phyloP scores from a whole-genome alignment of 2,113 vertebrate genomes.

The Polypterus bichir region DNA sequence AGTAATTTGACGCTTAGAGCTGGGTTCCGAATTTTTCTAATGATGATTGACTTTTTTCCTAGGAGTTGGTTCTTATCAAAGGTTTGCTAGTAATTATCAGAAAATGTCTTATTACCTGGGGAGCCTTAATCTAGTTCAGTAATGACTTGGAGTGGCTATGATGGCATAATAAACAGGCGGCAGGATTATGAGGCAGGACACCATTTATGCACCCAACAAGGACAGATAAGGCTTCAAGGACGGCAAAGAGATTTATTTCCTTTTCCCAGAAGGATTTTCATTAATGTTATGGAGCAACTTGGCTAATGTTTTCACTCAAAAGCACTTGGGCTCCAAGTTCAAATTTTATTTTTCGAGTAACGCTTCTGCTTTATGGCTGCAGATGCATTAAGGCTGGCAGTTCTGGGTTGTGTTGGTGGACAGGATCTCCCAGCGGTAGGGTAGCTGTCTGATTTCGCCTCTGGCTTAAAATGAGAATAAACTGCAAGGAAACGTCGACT shows the following conservation, averaged over 20 bases:
- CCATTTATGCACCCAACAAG: conserved; percentile 15
- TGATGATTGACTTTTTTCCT: conserved; percentile 35
- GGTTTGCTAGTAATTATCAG: conserved; percentile 45
- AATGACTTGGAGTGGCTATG: conserved; percentile 41
- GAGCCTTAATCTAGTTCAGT: conserved; percentile 39
- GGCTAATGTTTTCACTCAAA: conserved; percentile 8
- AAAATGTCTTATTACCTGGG: conserved; percentile 37
- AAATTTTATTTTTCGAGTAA: conserved; percentile 6
- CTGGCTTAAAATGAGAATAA: conserved; percentile 41
- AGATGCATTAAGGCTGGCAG: conserved; percentile 31
- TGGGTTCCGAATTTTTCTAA: conserved; percentile 19
- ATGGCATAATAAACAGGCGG: conserved; percentile 41
- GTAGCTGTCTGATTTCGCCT: conserved; percentile 20
- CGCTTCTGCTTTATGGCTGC: conserved; percentile 17
- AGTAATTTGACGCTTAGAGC: conserved; percentile 13
- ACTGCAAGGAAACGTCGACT: conserved; percentile 19
- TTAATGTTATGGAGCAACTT: background rate
- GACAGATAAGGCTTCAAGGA: conserved; percentile 40
- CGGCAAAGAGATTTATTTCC: conserved; percentile 1
- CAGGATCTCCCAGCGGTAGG: conserved; percentile 39
- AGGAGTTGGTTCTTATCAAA: conserved; percentile 39
- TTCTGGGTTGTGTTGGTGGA: conserved; percentile 33
- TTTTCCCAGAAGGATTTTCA: conserved; percentile 14
- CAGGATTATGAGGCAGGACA: conserved; percentile 26
- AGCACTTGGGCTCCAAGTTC: background rate